Conservation (phyloP, 2,888 invertebrate species). For the Drosophila limbata region DNA sequence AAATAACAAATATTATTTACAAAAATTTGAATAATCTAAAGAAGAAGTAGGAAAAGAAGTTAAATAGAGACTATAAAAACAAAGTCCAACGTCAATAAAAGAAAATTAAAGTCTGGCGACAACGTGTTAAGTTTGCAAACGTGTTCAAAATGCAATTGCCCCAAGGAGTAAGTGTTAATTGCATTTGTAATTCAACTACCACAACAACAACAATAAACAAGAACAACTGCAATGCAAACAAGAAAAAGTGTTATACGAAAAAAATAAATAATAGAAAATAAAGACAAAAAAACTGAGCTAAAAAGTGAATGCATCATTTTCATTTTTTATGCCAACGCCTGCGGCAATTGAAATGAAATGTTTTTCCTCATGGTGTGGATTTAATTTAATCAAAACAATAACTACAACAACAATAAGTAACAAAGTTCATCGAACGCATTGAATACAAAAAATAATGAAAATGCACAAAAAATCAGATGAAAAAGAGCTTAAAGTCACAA, state of each 20-base stretch:
- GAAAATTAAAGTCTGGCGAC: constrained; percentile 17
- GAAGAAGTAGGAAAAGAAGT: not conserved
- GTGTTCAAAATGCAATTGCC: constrained; percentile 68
- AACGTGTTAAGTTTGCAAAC: constrained; percentile 34
- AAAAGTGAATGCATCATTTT: constrained; percentile 11
- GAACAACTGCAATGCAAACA: not conserved
- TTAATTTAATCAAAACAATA: constrained; percentile 13
- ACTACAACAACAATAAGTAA: not conserved
- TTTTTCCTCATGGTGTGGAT: constrained; percentile 1
- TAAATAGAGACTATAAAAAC: constrained; percentile 3
- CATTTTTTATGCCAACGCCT: constrained; percentile 4
- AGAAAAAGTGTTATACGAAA: not conserved
- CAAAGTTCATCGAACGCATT: constrained; percentile 40
- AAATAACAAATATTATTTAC: constrained; percentile 18
- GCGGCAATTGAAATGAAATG: constrained; percentile 24
- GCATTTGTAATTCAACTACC: constrained; percentile 4
- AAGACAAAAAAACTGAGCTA: not conserved
- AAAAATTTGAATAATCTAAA: constrained; percentile 9
- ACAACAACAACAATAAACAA: not conserved
- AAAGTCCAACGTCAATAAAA: not conserved
- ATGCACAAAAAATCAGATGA: constrained; percentile 2
- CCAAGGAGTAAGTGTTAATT: constrained; percentile 78
- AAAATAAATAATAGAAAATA: not conserved
- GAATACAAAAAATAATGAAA: constrained; percentile 24
- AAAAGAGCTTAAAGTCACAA: not conserved